Evolutionary conservation across 2,888 invertebrate species (phyloP), one percentile per base, ranked within the genome.

Genomic region (Catocala sponsa): DNA sequence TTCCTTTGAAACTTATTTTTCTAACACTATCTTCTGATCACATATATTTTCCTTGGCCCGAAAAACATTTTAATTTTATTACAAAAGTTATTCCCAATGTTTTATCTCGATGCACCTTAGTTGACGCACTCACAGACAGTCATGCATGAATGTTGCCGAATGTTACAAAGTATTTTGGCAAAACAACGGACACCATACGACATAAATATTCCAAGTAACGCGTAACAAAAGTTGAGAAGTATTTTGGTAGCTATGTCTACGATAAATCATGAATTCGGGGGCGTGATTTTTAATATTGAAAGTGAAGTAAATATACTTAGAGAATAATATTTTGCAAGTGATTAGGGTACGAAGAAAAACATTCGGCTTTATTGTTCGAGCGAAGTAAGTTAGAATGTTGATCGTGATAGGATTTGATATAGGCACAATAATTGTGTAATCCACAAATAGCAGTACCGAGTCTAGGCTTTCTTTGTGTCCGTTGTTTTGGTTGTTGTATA

Each of bases 161-260:
- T 42, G 15, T 41, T 65, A 50, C 59, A 70, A 72, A 74, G 59
- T 74, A 68, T 85, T 82, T 81, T 80, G 83, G 77, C 83, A 85
- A 83, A 83, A 85, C 83, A 85, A 72, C 74, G 53, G 62, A 56
- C 53, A 47, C 55, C 59, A 50, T 25, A 64, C 13, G 65, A 61
- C 70, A 72, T 82, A 78, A 81, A 81, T 74, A 73, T 74, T 80
- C 66, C 12, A 64, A 68, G 48, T 67, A 63, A 44, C 50, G 54
- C 65, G 64, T 58, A 56, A 61, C 43, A 53, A 50, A 74, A 76
- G 60, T 74, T 55, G 7, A 42, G 42, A 61, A 61, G 54, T 60
- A 60, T 65, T 67, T 32, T 58, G 15, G 49, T 52, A 25, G 7
- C 32, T 43, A 11, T 49, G 33, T 57, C 55, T 47, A 59, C 49